These are phyloP conservation scores for Bergia sp. DNA, from an alignment of 92 coral and sea anemone genomes.

Conservation along the genomic window DNA sequence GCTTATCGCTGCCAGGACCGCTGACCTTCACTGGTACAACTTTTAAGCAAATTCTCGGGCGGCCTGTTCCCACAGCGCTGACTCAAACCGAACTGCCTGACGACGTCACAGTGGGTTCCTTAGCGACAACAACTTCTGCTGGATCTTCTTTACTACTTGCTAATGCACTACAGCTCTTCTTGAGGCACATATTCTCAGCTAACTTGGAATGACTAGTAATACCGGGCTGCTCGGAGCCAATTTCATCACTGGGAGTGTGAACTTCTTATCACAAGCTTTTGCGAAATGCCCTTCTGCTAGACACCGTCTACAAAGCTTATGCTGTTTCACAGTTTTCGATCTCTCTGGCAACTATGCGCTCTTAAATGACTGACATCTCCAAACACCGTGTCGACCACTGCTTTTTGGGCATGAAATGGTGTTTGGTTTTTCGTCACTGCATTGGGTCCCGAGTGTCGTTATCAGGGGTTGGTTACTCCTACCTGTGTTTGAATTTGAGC, in stretches of 20 bases:
- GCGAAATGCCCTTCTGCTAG: background rate
- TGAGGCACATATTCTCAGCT: too few relatives aligned
- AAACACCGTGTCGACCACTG: constrained; percentile 26
- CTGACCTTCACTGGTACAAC: constrained; percentile 68
- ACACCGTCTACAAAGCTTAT: background rate
- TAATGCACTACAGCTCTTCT: background rate
- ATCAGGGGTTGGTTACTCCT: background rate
- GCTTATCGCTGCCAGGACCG: background rate
- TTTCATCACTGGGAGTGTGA: background rate
- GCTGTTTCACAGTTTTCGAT: too few relatives aligned
- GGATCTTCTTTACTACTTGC: background rate
- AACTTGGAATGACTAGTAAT: background rate
- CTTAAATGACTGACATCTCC: constrained; percentile 13
- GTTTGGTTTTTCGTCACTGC: background rate
- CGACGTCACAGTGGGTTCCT: constrained; percentile 31
- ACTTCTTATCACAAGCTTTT: background rate
- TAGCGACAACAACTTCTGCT: background rate
- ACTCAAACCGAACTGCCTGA: constrained; percentile 44
- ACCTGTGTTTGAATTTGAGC: background rate
- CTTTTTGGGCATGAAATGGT: constrained; percentile 13
- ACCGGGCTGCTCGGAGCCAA: background rate
- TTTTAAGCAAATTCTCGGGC: constrained; percentile 67
- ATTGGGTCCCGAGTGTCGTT: constrained; percentile 8
- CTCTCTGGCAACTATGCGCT: background rate
- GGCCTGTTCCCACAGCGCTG: constrained; percentile 39